Base-by-base conservation (phyloP, 30 jellyfish, hydroid and myxozoan genomes). In the Hydractinia symbiolongicarpus region DNA sequence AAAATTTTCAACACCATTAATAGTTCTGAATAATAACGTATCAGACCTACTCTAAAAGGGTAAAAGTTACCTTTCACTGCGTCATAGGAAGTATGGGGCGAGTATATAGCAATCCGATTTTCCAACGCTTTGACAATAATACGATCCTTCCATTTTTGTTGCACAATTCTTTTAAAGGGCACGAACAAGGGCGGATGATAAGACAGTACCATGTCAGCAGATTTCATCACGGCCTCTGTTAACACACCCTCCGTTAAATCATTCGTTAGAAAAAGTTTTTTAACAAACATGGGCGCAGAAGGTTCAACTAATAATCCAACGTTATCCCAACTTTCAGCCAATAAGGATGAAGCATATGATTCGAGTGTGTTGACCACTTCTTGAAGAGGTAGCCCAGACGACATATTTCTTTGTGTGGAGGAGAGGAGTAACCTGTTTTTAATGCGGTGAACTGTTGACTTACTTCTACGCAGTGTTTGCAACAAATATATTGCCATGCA, bases 251-350 rank as follows among this genome's bases (percentile, higher is more conserved):
- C 94, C 49, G 99, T 88, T 9, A 95, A 88, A 67, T 95, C 99
- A 51, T 82, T 95, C 53, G 99, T 89, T 5, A 89, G 87, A 53
- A 95, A 62, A 14, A 89, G 77, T 44, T 66, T 72, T 15, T 89
- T 82, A 73, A 95, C 95, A 14, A 30, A 53, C 55, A 61, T 94
- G 14, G 82, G 82, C 10, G 95, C 83, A 11, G 97, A 67, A 5
- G 99, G 99, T 67, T 89, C 96, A 20, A 89, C 95, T 15, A 95
- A 85, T 40, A 95, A 84, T 44, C 99, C 99, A 5, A 95, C 99
- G 70, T 95, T 95, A 86, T 95, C 99, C 99, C 99, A 95, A 49
- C 72, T 64, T 66, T 85, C 97, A n/a, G 99, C 97, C 53, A 95
- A 70, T 49, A 60, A 67, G 40, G 88, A 64, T 50, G 94, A 76